Evolutionary conservation across 2,113 vertebrate genomes (phyloP).

Genomic region (Cyanoramphus novaezelandiae): DNA sequence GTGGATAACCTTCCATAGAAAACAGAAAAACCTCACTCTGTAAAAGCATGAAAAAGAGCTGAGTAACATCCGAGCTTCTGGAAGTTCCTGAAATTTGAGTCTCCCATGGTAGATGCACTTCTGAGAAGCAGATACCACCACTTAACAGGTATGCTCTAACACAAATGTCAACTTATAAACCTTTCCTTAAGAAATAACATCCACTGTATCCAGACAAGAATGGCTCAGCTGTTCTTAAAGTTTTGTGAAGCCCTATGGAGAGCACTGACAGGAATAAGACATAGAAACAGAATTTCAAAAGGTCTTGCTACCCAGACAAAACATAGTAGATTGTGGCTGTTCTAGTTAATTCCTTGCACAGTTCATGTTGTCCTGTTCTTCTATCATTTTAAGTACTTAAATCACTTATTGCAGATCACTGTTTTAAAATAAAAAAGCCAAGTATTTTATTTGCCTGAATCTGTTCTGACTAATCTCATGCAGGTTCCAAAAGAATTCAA

Average conservation of each 20-base stretch:
- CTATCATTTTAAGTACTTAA: not conserved
- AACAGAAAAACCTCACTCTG: not conserved
- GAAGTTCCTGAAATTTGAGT: not conserved
- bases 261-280: not conserved
- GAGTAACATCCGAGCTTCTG: not conserved
- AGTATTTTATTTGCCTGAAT: not conserved
- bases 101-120: not conserved
- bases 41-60: not conserved
- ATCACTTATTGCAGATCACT: not conserved
- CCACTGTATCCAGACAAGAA: not conserved
- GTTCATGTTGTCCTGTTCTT: not conserved
- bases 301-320: not conserved
- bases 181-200: not conserved
- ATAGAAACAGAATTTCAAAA: not conserved
- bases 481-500: not conserved
- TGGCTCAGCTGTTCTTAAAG: not conserved
- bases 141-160: not conserved
- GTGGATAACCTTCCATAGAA: not conserved
- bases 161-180: not conserved
- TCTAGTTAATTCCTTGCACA: not conserved
- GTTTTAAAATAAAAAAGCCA: not conserved
- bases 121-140: not conserved
- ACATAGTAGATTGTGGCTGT: not conserved
- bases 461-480: not conserved
- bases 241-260: not conserved